Evolutionary conservation across 2,113 vertebrate species (phyloP).

Genomic region (Potamarius usumacintae): DNA sequence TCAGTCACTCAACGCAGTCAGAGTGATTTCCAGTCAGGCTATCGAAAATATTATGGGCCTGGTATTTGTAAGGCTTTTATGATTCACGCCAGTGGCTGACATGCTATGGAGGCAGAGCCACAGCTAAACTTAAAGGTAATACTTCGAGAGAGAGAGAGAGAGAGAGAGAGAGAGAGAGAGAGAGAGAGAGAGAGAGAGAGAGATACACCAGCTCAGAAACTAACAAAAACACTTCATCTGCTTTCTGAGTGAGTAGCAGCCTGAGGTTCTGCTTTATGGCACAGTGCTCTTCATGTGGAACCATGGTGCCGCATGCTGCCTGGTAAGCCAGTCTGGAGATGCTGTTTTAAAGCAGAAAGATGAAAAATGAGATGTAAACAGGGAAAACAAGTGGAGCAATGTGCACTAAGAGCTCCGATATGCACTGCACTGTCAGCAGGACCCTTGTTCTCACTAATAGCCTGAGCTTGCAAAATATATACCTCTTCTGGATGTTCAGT

Average conservation of each 20-base stretch:
- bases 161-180: no score
- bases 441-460: background rate
- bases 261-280: background rate
- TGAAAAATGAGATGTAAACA: constrained; percentile 6
- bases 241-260: background rate
- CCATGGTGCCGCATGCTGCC: background rate
- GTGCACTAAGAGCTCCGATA: background rate
- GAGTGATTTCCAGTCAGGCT: background rate
- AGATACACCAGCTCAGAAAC: background rate
- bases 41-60: background rate
- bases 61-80: background rate
- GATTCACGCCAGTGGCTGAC: background rate
- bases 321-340: background rate
- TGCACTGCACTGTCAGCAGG: background rate
- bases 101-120: background rate
- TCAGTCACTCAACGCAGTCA: background rate
- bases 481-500: constrained; percentile 60
- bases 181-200: background rate
- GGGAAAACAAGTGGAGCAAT: background rate
- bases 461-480: constrained; percentile 42
- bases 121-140: background rate
- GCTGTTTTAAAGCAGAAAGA: constrained; percentile 22
- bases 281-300: background rate
- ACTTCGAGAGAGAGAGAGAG: background rate
- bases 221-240: background rate